Evolutionary conservation across 2,797 vertebrate species (phyloP), one percentile per base, ranked within the genome.

Genomic region (Microctenopoma steveboyesi): DNA sequence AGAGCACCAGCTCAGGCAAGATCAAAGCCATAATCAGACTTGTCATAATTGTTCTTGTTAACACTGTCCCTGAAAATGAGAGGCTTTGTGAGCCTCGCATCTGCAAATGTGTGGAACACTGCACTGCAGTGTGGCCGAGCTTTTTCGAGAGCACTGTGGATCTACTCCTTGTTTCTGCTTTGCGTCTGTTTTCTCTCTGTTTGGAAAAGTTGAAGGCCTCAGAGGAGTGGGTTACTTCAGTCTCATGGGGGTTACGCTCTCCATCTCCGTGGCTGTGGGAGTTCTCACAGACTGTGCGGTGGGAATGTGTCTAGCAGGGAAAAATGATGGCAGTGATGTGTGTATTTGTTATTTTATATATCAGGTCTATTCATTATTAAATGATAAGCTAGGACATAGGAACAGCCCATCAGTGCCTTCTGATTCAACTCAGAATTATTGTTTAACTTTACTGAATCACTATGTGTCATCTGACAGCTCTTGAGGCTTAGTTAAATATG

Each of bases 321-420:
- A 45, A 69, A 76, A 73, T 76, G 18, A 75, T 67, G 82, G 76
- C 82, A 76, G 72, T 73, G 81, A 84, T 78, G 81, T 86, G 64
- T 80, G 60, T 67, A 69, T 78, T 68, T 55, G 40, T 76, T 73
- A 45, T 88, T 86, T 80, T 80, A 55, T 79, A 58, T 74, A 76
- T 60, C 84, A 78, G 74, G 88, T 85, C 69, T 90, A 91, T 93
- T 91, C 92, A 93, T 94, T 91, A 93, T 93, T 93, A 86, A 94
- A 86, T 82, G 74, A 79, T 76, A 69, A 75, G 71, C 79, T 83
- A 69, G 79, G 69, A 86, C 74, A 76, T 79, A 46, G 76, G 86
- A 87, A 85, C 78, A 77, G 72, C 77, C 82, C 70, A 64, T 76
- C 71, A 80, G 75, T 83, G 83, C 74, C 79, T 86, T 72, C 59